These are phyloP conservation scores for Drosophila paramelanica DNA, from an alignment of 2,888 invertebrate genomes.

Conservation along the genomic window DNA sequence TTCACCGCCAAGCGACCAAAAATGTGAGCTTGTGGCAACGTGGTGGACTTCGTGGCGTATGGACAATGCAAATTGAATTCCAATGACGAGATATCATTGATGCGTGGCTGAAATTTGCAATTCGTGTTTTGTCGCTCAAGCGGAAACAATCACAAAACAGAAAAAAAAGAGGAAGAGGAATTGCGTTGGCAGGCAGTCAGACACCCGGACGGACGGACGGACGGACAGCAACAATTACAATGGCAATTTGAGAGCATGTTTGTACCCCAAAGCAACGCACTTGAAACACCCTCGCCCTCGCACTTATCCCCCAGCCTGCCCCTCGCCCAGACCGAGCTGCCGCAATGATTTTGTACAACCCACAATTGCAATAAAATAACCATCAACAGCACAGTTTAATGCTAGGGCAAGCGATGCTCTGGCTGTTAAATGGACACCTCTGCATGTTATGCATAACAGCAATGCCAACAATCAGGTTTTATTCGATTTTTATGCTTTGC, in stretches of 20 bases:
- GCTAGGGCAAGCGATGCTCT: neutral
- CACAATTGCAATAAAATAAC: conserved; percentile 4
- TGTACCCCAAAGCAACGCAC: conserved; percentile 27
- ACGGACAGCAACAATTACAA: conserved; percentile 38
- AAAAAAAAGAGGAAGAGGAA: conserved; percentile 22
- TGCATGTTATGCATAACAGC: neutral
- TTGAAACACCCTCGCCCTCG: neutral
- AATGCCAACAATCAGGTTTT: neutral
- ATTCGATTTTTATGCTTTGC: neutral
- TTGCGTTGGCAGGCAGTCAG: conserved; percentile 25
- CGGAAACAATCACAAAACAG: conserved; percentile 68
- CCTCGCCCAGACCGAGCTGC: neutral
- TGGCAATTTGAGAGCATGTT: conserved; percentile 25
- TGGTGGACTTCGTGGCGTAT: conserved; percentile 42
- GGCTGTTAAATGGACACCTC: neutral
- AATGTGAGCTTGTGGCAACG: conserved; percentile 43
- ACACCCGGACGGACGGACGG: neutral
- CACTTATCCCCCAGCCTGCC: too few species aligned
- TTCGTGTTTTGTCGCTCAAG: conserved; percentile 70
- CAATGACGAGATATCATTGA: conserved; percentile 79
- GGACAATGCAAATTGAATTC: conserved; percentile 78
- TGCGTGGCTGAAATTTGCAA: conserved; percentile 78
- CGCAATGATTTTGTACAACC: neutral
- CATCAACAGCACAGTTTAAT: conserved; percentile 12
- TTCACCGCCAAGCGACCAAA: neutral